Evolutionary conservation across 2,888 invertebrate species (phyloP).

Genomic region (Thymelicus acteon): DNA sequence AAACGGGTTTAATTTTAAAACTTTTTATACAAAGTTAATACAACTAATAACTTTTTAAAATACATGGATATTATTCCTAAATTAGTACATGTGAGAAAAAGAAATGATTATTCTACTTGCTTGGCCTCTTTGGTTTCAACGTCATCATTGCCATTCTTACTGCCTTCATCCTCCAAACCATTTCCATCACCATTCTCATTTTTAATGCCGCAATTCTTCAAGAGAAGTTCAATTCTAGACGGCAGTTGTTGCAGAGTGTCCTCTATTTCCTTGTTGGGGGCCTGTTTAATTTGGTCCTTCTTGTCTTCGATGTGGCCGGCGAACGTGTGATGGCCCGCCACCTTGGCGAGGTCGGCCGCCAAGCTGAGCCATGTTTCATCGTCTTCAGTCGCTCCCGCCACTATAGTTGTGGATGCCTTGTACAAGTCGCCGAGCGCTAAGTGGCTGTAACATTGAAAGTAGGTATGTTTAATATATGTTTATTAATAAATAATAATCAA

Average conservation of each 20-base stretch:
- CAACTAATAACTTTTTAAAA: too few relatives aligned
- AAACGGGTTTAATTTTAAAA: too few relatives aligned
- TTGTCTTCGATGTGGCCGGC: conserved; percentile 64
- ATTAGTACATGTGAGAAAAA: too few relatives aligned
- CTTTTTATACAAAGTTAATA: too few relatives aligned
- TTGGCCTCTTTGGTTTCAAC: conserved; percentile 8
- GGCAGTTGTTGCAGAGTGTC: conserved; percentile 47
- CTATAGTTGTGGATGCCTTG: conserved; percentile 85
- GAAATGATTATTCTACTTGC: too few relatives aligned
- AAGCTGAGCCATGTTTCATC: conserved; percentile 81
- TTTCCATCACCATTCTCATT: background rate
- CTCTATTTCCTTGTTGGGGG: conserved; percentile 29
- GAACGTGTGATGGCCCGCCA: conserved; percentile 68
- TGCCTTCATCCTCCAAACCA: background rate
- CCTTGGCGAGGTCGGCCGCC: conserved; percentile 85
- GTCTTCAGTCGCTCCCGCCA: conserved; percentile 68
- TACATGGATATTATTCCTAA: too few relatives aligned
- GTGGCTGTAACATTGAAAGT: conserved; percentile 71
- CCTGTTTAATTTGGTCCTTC: conserved; percentile 46
- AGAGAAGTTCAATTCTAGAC: conserved; percentile 53
- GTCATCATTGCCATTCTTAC: background rate
- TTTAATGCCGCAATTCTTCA: conserved; percentile 40
- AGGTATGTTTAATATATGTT: too few relatives aligned
- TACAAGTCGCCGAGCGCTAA: conserved; percentile 84
- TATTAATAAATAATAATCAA: too few relatives aligned